A percentile compares a stretch with the other conserved stretches of the same genome.
Evolutionary conservation across 2,888 invertebrate species (phyloP).

Genomic region (Cordilura impudica): DNA sequence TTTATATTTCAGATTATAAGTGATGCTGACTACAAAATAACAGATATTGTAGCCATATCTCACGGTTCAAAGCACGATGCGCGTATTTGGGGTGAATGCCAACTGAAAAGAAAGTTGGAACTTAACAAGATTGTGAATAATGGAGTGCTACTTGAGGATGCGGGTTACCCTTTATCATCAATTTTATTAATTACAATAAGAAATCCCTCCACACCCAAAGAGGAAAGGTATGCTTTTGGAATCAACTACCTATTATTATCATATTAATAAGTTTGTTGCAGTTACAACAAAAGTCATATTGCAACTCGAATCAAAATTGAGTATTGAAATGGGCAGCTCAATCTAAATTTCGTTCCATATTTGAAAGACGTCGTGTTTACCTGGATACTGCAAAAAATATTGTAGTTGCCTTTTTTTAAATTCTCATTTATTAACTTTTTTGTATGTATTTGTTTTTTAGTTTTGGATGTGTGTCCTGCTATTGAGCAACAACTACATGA

Average conservation of each 20-base stretch:
- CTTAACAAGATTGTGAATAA: constrained; percentile 33
- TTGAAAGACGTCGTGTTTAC: constrained; percentile 42
- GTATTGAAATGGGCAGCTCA: constrained; percentile 34
- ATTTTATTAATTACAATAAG: constrained; percentile 47
- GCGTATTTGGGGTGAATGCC: no score
- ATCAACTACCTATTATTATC: background rate
- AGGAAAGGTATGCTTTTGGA: constrained; percentile 36
- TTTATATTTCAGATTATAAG: no score
- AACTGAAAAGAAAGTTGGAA: no score
- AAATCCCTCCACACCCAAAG: constrained; percentile 41
- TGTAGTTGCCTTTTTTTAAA: no score
- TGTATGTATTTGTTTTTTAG: no score
- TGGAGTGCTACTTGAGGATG: constrained; percentile 45
- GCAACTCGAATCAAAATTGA: constrained; percentile 42
- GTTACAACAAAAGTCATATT: constrained; percentile 43
- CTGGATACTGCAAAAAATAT: no score
- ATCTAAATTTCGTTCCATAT: constrained; percentile 36
- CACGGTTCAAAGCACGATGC: no score
- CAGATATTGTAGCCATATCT: no score
- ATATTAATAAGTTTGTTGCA: background rate
- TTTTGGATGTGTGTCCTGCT: no score
- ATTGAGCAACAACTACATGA: no score
- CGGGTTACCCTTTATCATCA: constrained; percentile 42
- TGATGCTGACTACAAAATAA: no score
- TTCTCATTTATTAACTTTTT: no score